phyloP scores from a whole-genome alignment of 1,140 invertebrate genomes.

The Procambarus clarkii region DNA sequence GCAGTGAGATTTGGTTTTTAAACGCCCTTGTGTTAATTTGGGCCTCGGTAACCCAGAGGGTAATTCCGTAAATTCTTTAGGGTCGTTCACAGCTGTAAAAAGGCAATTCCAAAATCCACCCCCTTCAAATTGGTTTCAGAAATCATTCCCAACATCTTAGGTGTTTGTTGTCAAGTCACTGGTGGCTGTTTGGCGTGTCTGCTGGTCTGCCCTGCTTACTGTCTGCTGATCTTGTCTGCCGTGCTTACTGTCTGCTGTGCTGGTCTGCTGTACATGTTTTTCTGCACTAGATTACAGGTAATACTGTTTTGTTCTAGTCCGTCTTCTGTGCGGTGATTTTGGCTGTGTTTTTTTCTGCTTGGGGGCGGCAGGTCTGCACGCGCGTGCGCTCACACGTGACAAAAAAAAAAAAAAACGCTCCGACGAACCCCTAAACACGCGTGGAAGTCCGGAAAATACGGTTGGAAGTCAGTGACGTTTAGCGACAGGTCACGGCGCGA shows the following conservation, averaged over 20 bases:
- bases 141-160: not conserved
- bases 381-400: no score
- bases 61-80: not conserved
- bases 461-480: not conserved
- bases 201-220: not conserved
- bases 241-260: not conserved
- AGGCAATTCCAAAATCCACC: not conserved
- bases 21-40: not conserved
- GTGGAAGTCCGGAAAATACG: not conserved
- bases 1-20: not conserved
- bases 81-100: not conserved
- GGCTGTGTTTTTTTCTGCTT: no score
- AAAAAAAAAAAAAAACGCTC: no score
- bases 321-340: no score
- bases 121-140: not conserved
- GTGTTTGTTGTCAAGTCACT: not conserved
- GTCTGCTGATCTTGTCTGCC: not conserved
- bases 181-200: not conserved
- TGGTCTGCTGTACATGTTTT: not conserved
- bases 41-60: not conserved
- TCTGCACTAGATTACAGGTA: no score
- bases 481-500: conserved; percentile 12
- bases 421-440: not conserved
- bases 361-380: not conserved
- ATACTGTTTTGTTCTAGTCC: no score